These are phyloP conservation scores for Platynereis dumerilii DNA, from an alignment of 2,888 invertebrate genomes.

Conservation along the genomic window DNA sequence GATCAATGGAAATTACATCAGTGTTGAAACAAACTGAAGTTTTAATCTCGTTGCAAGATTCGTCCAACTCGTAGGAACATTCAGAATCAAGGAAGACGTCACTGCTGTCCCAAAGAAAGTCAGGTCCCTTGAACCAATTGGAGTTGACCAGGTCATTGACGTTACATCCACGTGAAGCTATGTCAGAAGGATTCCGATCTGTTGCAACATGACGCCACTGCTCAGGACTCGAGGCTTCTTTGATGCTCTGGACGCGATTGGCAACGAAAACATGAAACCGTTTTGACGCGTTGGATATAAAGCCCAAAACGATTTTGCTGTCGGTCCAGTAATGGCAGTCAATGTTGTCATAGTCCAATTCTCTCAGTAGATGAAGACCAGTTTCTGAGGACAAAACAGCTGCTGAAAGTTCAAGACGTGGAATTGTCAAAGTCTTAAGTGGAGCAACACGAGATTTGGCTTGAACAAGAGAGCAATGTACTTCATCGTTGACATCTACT, in stretches of 20 bases:
- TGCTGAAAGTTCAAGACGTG: conserved; percentile 27
- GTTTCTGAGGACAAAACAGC: too few species aligned
- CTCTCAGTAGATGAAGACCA: conserved; percentile 19
- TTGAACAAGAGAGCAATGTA: conserved; percentile 24
- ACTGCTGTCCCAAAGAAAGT: conserved; percentile 29
- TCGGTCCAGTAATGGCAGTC: conserved; percentile 31
- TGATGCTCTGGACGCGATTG: conserved; percentile 42
- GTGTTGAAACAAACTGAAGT: too few species aligned
- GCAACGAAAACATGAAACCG: conserved; percentile 44
- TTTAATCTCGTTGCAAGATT: too few species aligned
- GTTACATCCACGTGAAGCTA: conserved; percentile 39
- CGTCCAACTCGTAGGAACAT: too few species aligned
- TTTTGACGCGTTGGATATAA: conserved; percentile 30
- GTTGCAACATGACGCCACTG: conserved; percentile 44
- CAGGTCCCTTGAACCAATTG: conserved; percentile 27
- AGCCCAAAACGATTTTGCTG: conserved; percentile 28
- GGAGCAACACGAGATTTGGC: conserved; percentile 29
- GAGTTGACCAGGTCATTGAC: conserved; percentile 24
- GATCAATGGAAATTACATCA: too few species aligned
- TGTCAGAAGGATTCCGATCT: conserved; percentile 49
- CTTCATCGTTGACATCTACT: conserved; percentile 6
- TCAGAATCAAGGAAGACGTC: too few species aligned
- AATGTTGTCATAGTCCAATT: conserved; percentile 17
- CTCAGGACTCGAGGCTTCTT: conserved; percentile 25
- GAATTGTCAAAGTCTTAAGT: conserved; percentile 20